These are phyloP conservation scores for Hyperopisus bebe DNA, from an alignment of 2,113 vertebrate species.

Conservation along the genomic window DNA sequence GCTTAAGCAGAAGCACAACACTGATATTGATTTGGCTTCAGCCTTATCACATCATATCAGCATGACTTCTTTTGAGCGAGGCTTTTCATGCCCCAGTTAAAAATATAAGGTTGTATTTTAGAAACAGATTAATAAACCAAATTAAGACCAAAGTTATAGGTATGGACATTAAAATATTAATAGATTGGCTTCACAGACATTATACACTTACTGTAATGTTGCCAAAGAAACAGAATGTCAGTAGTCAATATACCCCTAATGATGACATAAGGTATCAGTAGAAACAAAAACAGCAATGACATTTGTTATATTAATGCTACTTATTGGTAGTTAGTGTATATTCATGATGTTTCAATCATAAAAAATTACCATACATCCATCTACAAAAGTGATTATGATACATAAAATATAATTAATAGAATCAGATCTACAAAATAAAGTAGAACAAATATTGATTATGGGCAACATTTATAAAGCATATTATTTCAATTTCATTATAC, in stretches of 20 bases:
- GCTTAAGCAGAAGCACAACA: background rate
- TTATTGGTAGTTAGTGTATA: background rate
- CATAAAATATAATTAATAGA: background rate
- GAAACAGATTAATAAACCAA: background rate
- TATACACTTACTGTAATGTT: background rate
- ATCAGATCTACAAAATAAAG: background rate
- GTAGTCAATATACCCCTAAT: background rate
- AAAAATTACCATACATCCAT: background rate
- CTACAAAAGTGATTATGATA: background rate
- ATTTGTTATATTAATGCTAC: background rate
- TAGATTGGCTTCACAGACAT: background rate
- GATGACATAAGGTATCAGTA: background rate
- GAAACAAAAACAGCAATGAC: background rate
- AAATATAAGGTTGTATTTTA: background rate
- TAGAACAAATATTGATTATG: background rate
- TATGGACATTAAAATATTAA: background rate
- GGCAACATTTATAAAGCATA: background rate
- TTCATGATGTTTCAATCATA: background rate
- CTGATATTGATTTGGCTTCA: background rate
- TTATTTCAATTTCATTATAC: background rate
- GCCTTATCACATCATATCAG: background rate
- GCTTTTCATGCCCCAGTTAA: background rate
- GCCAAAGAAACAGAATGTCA: background rate
- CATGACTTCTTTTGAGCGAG: background rate
- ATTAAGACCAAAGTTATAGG: background rate